Evolutionary conservation across 2,888 invertebrate species (phyloP).

Genomic region (Rhingia rostrata): DNA sequence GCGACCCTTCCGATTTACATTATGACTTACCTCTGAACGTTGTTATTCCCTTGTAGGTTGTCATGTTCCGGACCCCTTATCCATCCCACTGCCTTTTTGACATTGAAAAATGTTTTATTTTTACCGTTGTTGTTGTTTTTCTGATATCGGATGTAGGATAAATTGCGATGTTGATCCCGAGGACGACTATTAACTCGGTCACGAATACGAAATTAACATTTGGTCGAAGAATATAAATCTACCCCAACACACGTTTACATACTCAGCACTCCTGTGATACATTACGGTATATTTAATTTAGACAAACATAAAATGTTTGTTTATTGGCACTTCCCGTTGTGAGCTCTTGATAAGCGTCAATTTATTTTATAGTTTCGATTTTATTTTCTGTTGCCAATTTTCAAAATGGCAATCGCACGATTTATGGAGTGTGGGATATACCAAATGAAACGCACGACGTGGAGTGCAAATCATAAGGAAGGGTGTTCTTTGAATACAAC

Average conservation of each 20-base stretch:
- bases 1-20: slow-evolving; percentile 32
- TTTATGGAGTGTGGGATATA: background rate
- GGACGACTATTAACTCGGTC: slow-evolving; percentile 13
- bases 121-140: background rate
- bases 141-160: background rate
- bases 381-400: background rate
- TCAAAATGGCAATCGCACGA: background rate
- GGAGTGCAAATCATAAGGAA: background rate
- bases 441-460: background rate
- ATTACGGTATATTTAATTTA: slow-evolving; percentile 37
- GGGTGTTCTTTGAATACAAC: background rate
- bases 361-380: slow-evolving; percentile 32
- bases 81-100: slow-evolving; percentile 19
- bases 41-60: background rate
- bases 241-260: background rate
- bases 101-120: slow-evolving; percentile 33
- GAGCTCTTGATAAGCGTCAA: slow-evolving; percentile 30
- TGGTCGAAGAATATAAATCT: background rate
- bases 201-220: slow-evolving; percentile 19
- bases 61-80: background rate
- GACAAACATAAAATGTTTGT: slow-evolving; percentile 8
- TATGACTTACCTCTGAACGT: background rate
- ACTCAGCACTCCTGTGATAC: background rate
- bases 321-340: slow-evolving; percentile 22
- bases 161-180: background rate